Base-by-base conservation (phyloP, 2,113 vertebrate genomes). In the Entelurus aequoreus region DNA sequence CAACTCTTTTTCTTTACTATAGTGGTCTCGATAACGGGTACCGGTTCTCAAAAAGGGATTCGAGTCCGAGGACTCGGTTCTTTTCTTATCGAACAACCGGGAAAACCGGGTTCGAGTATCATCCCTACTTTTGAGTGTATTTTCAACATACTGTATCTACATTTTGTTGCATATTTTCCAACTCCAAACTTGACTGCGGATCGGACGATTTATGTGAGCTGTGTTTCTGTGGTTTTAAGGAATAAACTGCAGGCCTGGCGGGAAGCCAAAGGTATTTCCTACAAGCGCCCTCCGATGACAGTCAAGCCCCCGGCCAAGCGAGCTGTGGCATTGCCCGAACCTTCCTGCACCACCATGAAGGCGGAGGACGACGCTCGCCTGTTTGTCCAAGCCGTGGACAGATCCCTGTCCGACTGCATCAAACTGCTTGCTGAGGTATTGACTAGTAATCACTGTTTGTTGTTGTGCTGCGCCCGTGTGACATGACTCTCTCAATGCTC, bases 261-360 rank as follows among this genome's bases (percentile, higher is more conserved):
- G 35, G 86, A 89, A 47, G 79, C 93, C 15, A 94, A 89, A 62
- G 93, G 95, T 1, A 94, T 92, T 77, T 83, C 80, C 0, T 98
- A 98, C 84, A 98, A 98, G 64, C 92, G 95, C 2, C 96, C 96
- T 0, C 91, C 95, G 0, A 95, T 98, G 94, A 67, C 8, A 0
- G 65, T 88, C 35, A 76, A 78, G 8, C 87, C 90, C 51, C 61
- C 15, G 13, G 68, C 77, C 6, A 78, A 82, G 19, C 78, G 83
- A 42, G 78, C 79, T 0, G 65, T 80, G 15, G 70, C 63, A 0
- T 10, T 51, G 4, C 59, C 72, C 6, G 76, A 78, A 28, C 86
- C 90, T 3, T 91, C 90, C 82, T 91, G 89, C 86, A 76, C 83
- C 1, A 53, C 76, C 6, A 78, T 90, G 56, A 87, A 90, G 36